Base-by-base conservation (phyloP, 2,888 invertebrate species). In the Oxycera nigricornis region DNA sequence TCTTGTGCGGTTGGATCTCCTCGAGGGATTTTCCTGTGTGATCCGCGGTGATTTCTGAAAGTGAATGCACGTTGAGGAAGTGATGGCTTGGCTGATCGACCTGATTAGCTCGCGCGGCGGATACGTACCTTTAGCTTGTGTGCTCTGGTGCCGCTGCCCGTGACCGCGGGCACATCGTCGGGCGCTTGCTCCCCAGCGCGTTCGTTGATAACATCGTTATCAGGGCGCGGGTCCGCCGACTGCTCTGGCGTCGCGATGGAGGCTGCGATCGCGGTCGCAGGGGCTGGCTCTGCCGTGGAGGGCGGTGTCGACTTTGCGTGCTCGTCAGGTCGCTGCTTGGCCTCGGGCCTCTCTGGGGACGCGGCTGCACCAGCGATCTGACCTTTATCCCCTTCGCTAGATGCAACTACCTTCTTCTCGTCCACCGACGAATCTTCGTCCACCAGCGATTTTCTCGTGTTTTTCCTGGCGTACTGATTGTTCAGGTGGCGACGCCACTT, bases 401-500 rank as follows among this genome's bases (percentile, higher is more conserved):
- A 9, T 3, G 24, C 2, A 20, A 24, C 20, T 7, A 9, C 14
- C 6, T 39, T 6, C 35, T 65, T 65, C 22, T 24, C 65, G 4
- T 65, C 65, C 6, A 17, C n/a, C 22, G 14, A 22, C 22, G 14
- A 4, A 11, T 65, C 65, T 7, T 41, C 39, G 2, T 65, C 65
- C 17, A 7, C 65, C 35, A 35, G n/a, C 2, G 70, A 70, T 24
- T 70, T 72, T 30, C 70, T 70, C 9, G 11, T n/a, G 22, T 83
- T 82, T 78, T 82, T 83, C 77, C 82, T 82, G 20, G 85, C 85
- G 76, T 83, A 83, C 76, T 83, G 83, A 81, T 86, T 86, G 77
- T 84, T 84, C 72, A 82, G 81, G 77, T 85, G 80, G 74, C 83
- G 81, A 75, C 85, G 83, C 85, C 85, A 86, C 76, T 86, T 85